These are phyloP conservation scores for Heterodera carotae DNA, from an alignment of 1,140 invertebrate species.

Conservation along the genomic window DNA sequence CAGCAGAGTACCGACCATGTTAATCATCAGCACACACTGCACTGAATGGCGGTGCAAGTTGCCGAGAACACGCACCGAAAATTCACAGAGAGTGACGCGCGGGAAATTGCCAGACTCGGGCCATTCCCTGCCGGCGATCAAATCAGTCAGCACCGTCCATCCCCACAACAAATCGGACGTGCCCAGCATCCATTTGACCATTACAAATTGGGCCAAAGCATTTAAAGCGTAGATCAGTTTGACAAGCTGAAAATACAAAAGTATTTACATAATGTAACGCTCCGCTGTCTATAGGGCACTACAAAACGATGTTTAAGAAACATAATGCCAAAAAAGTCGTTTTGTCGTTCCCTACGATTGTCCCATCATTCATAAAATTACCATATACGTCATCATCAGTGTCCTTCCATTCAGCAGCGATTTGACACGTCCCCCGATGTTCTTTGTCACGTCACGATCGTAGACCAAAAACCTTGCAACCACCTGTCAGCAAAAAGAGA, in stretches of 20 bases:
- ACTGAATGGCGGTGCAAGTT: constrained; percentile 67
- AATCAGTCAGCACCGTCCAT: constrained; percentile 51
- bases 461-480: constrained; percentile 55
- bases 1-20: constrained; percentile 62
- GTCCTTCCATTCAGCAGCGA: constrained; percentile 42
- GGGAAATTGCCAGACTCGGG: constrained; percentile 64
- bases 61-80: constrained; percentile 53
- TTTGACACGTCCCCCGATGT: constrained; percentile 40
- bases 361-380: too few species aligned
- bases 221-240: constrained; percentile 59
- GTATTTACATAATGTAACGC: background rate
- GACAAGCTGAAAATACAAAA: constrained; percentile 43
- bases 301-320: too few species aligned
- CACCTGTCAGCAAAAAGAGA: constrained; percentile 62
- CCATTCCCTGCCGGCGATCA: constrained; percentile 59
- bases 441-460: constrained; percentile 51
- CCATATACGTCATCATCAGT: constrained; percentile 43
- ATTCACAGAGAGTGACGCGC: constrained; percentile 63
- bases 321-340: too few species aligned
- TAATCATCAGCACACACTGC: constrained; percentile 67
- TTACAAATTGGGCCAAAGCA: constrained; percentile 59
- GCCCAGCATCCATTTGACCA: constrained; percentile 61
- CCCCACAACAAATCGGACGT: constrained; percentile 58
- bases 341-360: too few species aligned
- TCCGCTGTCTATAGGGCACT: too few species aligned